These are phyloP conservation scores for Ferdinandea cuprea DNA, from an alignment of 2,888 invertebrate genomes.

Conservation along the genomic window DNA sequence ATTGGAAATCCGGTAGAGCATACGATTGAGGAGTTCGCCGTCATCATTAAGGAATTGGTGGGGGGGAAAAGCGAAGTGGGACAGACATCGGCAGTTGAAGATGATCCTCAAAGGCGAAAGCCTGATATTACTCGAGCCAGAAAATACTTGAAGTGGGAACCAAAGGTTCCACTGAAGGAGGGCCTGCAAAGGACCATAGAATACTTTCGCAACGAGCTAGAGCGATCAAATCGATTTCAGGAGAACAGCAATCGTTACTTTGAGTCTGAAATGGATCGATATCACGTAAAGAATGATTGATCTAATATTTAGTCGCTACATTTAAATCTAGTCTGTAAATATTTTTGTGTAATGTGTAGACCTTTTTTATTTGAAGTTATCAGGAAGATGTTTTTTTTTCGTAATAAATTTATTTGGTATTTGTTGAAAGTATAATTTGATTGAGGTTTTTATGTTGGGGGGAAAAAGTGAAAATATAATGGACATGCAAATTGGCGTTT, in stretches of 20 bases:
- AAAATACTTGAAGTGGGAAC: conserved; percentile 94
- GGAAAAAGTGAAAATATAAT: background rate
- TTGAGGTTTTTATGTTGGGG: background rate
- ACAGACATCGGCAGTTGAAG: conserved; percentile 93
- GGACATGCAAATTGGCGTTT: too few relatives aligned
- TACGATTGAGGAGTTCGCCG: conserved; percentile 95
- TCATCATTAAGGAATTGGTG: conserved; percentile 91
- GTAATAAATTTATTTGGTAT: conserved; percentile 63
- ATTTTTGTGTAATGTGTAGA: conserved; percentile 55
- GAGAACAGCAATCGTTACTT: conserved; percentile 81
- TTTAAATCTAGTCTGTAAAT: conserved; percentile 73
- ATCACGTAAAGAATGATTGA: conserved; percentile 64
- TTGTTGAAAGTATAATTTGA: conserved; percentile 33
- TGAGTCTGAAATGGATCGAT: conserved; percentile 77
- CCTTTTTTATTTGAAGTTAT: conserved; percentile 33
- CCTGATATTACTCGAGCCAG: conserved; percentile 97
- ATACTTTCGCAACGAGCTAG: conserved; percentile 95
- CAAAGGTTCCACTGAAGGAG: conserved; percentile 92
- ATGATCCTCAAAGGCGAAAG: conserved; percentile 97
- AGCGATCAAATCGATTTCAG: conserved; percentile 83
- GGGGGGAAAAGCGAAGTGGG: conserved; percentile 94
- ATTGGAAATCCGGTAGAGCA: conserved; percentile 99
- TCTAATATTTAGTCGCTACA: conserved; percentile 35
- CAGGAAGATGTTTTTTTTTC: conserved; percentile 49
- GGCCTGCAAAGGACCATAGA: conserved; percentile 96